Percentiles rank a stretch among this genome's conserved stretches.
phyloP scores from a whole-genome alignment of 2,113 vertebrate genomes.

The Gobiocypris rarus region DNA sequence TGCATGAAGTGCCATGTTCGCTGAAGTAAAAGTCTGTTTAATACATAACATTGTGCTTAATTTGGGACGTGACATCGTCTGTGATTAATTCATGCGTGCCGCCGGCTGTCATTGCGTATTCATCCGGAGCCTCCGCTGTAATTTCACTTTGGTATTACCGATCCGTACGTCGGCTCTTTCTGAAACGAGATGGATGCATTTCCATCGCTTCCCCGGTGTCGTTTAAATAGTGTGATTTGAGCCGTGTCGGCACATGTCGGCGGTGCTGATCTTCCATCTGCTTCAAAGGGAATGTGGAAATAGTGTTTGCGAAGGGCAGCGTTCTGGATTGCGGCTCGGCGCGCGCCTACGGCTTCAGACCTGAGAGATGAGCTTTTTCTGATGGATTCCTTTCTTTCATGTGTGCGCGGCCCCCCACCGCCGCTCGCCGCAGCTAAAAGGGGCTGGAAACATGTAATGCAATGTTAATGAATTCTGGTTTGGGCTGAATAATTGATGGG shows the following conservation, averaged over 20 bases:
- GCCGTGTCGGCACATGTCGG: constrained; percentile 47
- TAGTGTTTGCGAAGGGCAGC: constrained; percentile 54
- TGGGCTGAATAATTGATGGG: constrained; percentile 71
- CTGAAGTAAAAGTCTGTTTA: constrained; percentile 32
- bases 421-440: constrained; percentile 30
- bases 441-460: constrained; percentile 63
- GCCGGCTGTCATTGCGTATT: constrained; percentile 12
- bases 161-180: not conserved
- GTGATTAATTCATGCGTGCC: constrained; percentile 44
- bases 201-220: constrained; percentile 16
- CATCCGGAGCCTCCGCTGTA: constrained; percentile 30
- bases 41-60: constrained; percentile 38
- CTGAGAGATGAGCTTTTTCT: constrained; percentile 58
- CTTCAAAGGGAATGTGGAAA: constrained; percentile 60
- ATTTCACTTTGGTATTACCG: not conserved
- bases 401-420: constrained; percentile 18
- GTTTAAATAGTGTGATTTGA: constrained; percentile 51
- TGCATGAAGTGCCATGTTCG: constrained; percentile 46
- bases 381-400: constrained; percentile 58
- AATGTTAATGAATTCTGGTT: constrained; percentile 74
- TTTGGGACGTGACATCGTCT: constrained; percentile 19
- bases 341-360: constrained; percentile 54
- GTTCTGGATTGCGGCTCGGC: constrained; percentile 51
- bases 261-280: constrained; percentile 37
- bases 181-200: constrained; percentile 40